Evolutionary conservation across 2,797 vertebrate species (phyloP), one percentile per base, ranked within the genome.

Genomic region (Coregonus suidteri): DNA sequence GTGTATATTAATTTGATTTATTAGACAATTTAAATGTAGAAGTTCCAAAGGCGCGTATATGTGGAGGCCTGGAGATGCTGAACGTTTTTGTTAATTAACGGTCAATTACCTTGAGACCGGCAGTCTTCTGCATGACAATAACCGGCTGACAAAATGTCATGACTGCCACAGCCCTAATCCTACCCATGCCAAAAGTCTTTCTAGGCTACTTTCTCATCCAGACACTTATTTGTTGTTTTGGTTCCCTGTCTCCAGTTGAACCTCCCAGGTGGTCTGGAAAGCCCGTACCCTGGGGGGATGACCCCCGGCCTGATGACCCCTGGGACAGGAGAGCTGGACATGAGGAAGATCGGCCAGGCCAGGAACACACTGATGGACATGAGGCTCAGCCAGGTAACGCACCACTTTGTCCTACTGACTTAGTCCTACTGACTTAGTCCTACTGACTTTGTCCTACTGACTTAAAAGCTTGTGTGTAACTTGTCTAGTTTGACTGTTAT

Each of bases 341-440:
- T 99, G 98, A 97, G 98, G 85, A 99, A 99, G 91, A 99, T 98
- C 20, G 98, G 98, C 62, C 98, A 99, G 87, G 98, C 98, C 77
- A 97, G 98, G 77, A 99, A 99, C 89, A 99, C 98, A 0, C 92
- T 99, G 83, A 99, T 99, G 98, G 98, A 99, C 82, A 99, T 99
- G 98, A 95, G 98, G 87, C 95, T 99, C 64, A 99, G 98, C 88
- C 98, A 99, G 96, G 98, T 99, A 86, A 85, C 0, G 85, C 1
- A 47, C 4, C 56, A 34, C 1, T 20, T n/a, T n/a, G 5, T 13
- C 16, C n/a, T 72, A 14, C 20, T 7, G 15, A 70, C 25, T 31
- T 41, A 37, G 14, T 11, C 18, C 4, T 34, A 18, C 66, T 18
- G 3, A 34, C 34, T 34, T 34, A 34, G 34, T 34, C 34, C 34